Percentiles rank a stretch among this genome's conserved stretches.
These are phyloP conservation scores for Rhagologus leucostigma DNA, from an alignment of 2,113 vertebrate genomes.

Conservation along the genomic window DNA sequence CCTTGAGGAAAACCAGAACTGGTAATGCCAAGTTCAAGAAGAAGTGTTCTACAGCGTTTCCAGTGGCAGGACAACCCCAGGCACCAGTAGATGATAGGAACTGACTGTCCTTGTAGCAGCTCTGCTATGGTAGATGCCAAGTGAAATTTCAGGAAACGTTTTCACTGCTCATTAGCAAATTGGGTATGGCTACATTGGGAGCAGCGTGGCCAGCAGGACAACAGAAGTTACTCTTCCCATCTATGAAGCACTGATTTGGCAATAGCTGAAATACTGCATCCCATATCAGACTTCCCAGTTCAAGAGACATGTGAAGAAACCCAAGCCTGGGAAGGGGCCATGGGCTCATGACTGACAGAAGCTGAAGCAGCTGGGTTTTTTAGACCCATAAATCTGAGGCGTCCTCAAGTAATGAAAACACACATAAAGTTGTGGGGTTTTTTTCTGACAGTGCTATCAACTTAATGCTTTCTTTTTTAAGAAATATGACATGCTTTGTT, in stretches of 20 bases:
- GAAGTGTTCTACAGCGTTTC: background rate
- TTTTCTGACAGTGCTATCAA: background rate
- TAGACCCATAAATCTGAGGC: background rate
- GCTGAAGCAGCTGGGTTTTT: background rate
- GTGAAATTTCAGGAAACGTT: accelerated
- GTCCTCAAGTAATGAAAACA: background rate
- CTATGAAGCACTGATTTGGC: background rate
- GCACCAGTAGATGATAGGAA: background rate
- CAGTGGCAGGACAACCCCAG: background rate
- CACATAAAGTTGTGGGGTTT: accelerated
- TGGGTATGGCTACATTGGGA: background rate
- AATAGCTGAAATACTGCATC: background rate
- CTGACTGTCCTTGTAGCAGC: background rate
- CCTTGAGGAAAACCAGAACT: background rate
- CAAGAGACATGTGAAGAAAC: background rate
- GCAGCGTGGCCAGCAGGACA: background rate
- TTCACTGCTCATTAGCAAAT: background rate
- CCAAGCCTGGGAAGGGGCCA: background rate
- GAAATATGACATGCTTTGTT: background rate
- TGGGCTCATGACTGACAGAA: background rate
- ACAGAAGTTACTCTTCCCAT: background rate
- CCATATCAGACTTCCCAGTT: background rate
- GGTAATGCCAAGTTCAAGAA: background rate
- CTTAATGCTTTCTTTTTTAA: background rate
- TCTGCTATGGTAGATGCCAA: background rate